Evolutionary conservation across 2,797 vertebrate genomes (phyloP), one percentile per base, ranked within the genome.

Genomic region (Hozukius guyotensis): DNA sequence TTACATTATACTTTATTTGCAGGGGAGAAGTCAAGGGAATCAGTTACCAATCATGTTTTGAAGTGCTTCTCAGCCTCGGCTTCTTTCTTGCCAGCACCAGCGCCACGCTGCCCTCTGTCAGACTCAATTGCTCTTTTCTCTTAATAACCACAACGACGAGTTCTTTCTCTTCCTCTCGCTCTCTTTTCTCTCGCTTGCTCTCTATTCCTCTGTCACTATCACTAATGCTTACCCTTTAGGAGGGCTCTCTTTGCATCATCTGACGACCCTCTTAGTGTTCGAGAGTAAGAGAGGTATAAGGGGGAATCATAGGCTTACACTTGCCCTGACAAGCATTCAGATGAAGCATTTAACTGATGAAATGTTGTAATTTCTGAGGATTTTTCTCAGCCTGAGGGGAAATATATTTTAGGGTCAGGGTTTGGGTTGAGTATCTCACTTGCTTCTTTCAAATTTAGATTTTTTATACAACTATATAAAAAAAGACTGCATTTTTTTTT

Each of bases 71-170:
- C 90, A 90, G 75, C 76, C 71, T 85, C 13, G 14, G 57, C 59
- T 86, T 62, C 53, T 53, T 74, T 83, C 64, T 78, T 61, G 68
- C 84, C 70, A 52, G 67, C 81, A 67, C 55, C 66, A 46, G 69
- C 24, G 36, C 88, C 77, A 42, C 4, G 61, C 71, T 82, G 87
- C 82, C 87, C 86, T 84, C 84, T 90, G 89, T 90, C 87, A 87
- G 77, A 81, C 78, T 77, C 75, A 92, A 93, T 92, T 85, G 78
- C 86, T 90, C 78, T 89, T 89, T 91, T 87, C 79, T 91, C 82
- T 84, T 92, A 91, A 94, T 90, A 94, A 93, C 84, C 75, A 86
- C 79, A 85, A 66, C 74, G 74, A 89, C 71, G 24, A 83, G 75
- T 76, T 81, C 76, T 71, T 73, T 89, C 73, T 77, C 75, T 85